Evolutionary conservation across 1,140 invertebrate species (phyloP), one percentile per base, ranked within the genome.

Genomic region (Rhyacophila brunnea): DNA sequence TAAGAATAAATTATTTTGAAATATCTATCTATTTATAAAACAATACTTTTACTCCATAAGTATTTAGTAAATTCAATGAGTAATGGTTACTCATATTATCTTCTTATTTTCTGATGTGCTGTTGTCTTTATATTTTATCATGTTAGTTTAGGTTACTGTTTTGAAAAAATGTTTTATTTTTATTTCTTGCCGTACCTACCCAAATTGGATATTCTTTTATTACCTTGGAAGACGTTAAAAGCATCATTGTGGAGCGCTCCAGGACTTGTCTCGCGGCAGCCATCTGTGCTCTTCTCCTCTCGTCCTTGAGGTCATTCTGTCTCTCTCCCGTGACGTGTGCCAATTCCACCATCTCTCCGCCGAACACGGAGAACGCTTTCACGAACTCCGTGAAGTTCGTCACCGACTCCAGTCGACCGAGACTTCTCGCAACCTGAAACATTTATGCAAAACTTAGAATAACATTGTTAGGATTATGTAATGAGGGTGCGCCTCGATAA

Each of bases 331-430:
- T 97, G 15, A 98, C 78, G 74, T 98, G 92, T 10, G 96, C 96
- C 56, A 99, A 76, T 71, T 99, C 95, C 43, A 99, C 95, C 96
- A 99, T 99, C 73, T 99, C 95, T 7, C 89, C 91, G 2, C 97
- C 97, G 76, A 99, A 99, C 71, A 97, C 93, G 67, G 94, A 96
- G 80, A 99, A 99, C 4, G 95, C 95, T 70, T 96, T 95, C 23
- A 99, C 96, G 79, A 99, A 99, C 77, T 99, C 96, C 6, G 95
- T 96, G 73, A 99, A 99, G 79, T 95, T 98, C 54, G 91, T 89
- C 35, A 98, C 95, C 54, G 90, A 91, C 78, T 98, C 95, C 67
- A 99, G 79, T 46, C 91, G 84, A 62, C 90, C 90, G 62, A 94
- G 80, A 69, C 88, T 90, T 58, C 89, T 85, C 19, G 89, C 88